Conservation (phyloP, 2,797 vertebrate species). For the Aphelocoma californica region DNA sequence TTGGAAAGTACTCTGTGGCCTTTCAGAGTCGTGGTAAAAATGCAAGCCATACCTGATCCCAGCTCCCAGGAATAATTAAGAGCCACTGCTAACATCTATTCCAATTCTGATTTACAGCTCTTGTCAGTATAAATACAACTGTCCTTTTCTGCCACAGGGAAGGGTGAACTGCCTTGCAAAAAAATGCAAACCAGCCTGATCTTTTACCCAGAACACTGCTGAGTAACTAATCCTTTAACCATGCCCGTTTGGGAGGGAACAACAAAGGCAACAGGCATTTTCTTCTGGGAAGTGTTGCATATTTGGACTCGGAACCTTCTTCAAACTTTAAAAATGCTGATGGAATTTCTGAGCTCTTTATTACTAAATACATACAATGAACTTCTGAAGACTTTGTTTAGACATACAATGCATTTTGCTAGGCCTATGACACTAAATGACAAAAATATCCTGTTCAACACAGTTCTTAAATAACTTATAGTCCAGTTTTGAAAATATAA, state of each 20-base stretch:
- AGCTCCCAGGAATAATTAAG: constrained; percentile 18
- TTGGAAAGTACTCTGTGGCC: constrained; percentile 27
- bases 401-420: neutral
- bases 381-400: neutral
- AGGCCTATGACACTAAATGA: neutral
- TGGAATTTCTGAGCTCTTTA: neutral
- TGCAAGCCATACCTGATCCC: constrained; percentile 29
- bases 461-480: neutral
- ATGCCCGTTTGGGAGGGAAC: constrained; percentile 2
- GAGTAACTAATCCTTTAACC: constrained; percentile 41
- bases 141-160: constrained; percentile 25
- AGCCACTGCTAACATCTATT: constrained; percentile 8
- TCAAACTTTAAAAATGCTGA: constrained; percentile 2
- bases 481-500: neutral
- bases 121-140: constrained; percentile 42
- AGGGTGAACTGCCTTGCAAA: constrained; percentile 20
- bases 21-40: neutral
- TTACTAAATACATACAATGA: neutral
- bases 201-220: constrained; percentile 26
- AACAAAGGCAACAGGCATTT: constrained; percentile 35
- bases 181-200: constrained; percentile 43
- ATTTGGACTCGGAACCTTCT: constrained; percentile 4
- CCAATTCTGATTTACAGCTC: constrained; percentile 33
- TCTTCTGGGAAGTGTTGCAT: neutral
- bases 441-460: neutral